Conservation (phyloP, 2,113 vertebrate genomes). For the Halcyon senegalensis region DNA sequence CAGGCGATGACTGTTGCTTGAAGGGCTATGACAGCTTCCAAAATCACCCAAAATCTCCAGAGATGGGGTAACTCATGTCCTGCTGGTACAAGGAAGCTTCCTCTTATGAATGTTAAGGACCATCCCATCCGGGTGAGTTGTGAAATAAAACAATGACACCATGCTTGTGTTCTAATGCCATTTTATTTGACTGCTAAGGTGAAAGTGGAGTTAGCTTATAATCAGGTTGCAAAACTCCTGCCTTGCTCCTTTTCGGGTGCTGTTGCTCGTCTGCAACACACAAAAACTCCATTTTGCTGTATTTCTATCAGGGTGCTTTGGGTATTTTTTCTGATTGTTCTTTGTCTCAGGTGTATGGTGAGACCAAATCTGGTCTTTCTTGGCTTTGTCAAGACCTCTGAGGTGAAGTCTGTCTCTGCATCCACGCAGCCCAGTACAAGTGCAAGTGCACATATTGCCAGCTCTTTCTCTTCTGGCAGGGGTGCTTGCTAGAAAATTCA, state of each 20-base stretch:
- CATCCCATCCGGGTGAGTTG: not conserved
- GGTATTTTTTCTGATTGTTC: not conserved
- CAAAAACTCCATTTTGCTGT: not conserved
- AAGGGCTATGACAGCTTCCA: not conserved
- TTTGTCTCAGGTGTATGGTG: not conserved
- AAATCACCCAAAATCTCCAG: not conserved
- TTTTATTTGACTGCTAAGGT: not conserved
- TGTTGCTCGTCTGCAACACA: not conserved
- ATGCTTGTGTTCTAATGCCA: not conserved
- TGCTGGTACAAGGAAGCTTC: constrained; percentile 17
- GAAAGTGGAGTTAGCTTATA: not conserved
- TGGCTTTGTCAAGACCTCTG: not conserved
- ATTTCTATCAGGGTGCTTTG: not conserved
- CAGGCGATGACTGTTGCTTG: not conserved
- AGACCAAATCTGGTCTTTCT: not conserved
- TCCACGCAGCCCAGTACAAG: not conserved
- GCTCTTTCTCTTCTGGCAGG: not conserved
- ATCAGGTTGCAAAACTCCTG: not conserved
- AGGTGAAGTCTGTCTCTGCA: not conserved
- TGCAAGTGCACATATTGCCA: not conserved
- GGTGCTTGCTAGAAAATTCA: not conserved
- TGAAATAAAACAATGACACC: not conserved
- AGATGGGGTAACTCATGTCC: not conserved
- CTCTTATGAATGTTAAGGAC: not conserved
- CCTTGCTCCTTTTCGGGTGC: not conserved